phyloP scores from a whole-genome alignment of 2,113 vertebrate species.

The Poeciliopsis occidentalis region DNA sequence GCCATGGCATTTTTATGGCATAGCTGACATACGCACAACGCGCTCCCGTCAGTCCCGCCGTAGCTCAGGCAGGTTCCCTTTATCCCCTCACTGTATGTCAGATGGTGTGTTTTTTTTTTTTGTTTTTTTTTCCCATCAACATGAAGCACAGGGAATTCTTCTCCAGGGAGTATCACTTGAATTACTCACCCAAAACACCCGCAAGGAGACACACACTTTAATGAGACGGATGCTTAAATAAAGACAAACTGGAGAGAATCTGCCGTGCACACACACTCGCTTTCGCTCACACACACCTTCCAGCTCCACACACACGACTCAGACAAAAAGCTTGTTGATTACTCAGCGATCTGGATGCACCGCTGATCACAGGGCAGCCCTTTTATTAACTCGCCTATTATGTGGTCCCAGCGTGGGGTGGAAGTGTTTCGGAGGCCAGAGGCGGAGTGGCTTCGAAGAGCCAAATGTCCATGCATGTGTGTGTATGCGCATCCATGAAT shows the following conservation, averaged over 20 bases:
- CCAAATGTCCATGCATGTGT: constrained; percentile 25
- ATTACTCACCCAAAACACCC: constrained; percentile 55
- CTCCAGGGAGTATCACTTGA: constrained; percentile 56
- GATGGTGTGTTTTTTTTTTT: constrained; percentile 44
- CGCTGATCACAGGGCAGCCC: constrained; percentile 66
- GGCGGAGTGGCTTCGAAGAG: constrained; percentile 43
- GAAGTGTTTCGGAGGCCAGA: constrained; percentile 60
- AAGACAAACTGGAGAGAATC: constrained; percentile 47
- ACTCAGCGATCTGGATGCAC: constrained; percentile 71
- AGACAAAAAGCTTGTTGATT: constrained; percentile 68
- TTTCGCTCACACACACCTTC: constrained; percentile 5
- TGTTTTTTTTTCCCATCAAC: constrained; percentile 51
- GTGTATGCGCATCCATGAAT: constrained; percentile 14
- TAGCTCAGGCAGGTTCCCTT: constrained; percentile 42
- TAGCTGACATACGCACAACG: constrained; percentile 69
- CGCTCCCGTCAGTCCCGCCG: constrained; percentile 41
- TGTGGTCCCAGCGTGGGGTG: constrained; percentile 71
- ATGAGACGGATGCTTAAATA: constrained; percentile 34
- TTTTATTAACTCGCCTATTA: constrained; percentile 74
- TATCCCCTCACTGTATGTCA: constrained; percentile 60
- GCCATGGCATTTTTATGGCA: constrained; percentile 81
- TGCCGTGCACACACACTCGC: neutral
- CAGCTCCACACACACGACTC: constrained; percentile 26
- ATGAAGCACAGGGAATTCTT: constrained; percentile 40
- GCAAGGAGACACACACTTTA: constrained; percentile 27